Evolutionary conservation across 2,113 vertebrate species (phyloP), one percentile per base, ranked within the genome.

Genomic region (Octodon degus): DNA sequence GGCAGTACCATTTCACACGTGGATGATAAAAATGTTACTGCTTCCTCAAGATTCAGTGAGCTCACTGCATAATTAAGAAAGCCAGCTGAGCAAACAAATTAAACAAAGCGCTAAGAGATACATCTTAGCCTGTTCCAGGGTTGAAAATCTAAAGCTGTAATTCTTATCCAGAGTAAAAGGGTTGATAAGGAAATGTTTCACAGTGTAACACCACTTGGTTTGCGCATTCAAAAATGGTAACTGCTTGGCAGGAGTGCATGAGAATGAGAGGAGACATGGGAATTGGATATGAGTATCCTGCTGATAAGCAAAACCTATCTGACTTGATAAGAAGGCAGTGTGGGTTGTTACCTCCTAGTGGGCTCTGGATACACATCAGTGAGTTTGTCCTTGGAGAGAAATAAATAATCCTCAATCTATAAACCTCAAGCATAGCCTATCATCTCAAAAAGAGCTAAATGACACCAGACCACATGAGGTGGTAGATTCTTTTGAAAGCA

Each of bases 401-500:
- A 92, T 11, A 72, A 60, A 67, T 83, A 94, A 87, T 7, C 67
- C 32, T 68, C 68, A 94, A 90, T 79, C 81, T 2, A 0, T n/a
- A 95, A 91, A 97, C 86, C 79, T 77, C 92, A 91, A 88, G 43
- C 13, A 55, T 24, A 93, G 12, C 27, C 37, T 40, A 32, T 86
- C 30, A 3, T 80, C 63, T 83, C 79, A 88, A 62, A 14, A 55
- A 68, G 37, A 53, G 83, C 34, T 94, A 84, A 95, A 32, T 50
- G 96, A 91, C 22, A 97, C 47, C 62, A 97, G 97, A 97, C 22
- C 86, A 83, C 86, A 96, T 5, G 86, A 95, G 10, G 76, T 81
- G 93, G 37, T 60, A 91, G 4, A 95, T 74, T 95, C 86, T 72
- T 93, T 86, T 84, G 77, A 97, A 84, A 93, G 70, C 70, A 88